Evolutionary conservation across 2,888 invertebrate genomes (phyloP).

Genomic region (Allophyes oxyacanthae): DNA sequence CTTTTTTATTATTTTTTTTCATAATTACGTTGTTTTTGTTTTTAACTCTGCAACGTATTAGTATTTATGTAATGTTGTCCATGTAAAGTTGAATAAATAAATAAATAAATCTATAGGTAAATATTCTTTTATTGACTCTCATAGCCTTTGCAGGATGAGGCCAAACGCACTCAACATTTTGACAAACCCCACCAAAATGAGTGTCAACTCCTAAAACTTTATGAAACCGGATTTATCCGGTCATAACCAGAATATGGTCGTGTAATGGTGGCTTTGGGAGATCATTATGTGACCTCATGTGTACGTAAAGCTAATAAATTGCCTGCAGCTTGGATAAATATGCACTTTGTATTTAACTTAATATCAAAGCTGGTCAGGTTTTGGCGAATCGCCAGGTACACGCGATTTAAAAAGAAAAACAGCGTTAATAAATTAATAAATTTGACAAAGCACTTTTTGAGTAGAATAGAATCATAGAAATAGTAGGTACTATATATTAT

Average conservation of each 20-base stretch:
- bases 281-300: constrained; percentile 56
- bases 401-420: constrained; percentile 30
- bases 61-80: too few species aligned
- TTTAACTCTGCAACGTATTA: too few species aligned
- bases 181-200: constrained; percentile 31
- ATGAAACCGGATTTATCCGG: constrained; percentile 51
- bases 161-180: too few species aligned
- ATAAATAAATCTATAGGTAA: too few species aligned
- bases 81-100: too few species aligned
- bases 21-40: too few species aligned
- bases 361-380: constrained; percentile 28
- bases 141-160: too few species aligned
- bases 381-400: constrained; percentile 42
- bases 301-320: constrained; percentile 44
- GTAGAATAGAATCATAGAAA: too few species aligned
- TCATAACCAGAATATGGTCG: constrained; percentile 48
- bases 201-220: constrained; percentile 60
- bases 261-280: constrained; percentile 53
- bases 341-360: constrained; percentile 41
- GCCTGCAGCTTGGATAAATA: constrained; percentile 50
- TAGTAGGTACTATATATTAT: too few species aligned
- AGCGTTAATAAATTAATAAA: constrained; percentile 16
- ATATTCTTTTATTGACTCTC: too few species aligned
- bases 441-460: too few species aligned
- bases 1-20: too few species aligned